Conservation (phyloP, 2,888 invertebrate genomes). For the Tinea pellionella region DNA sequence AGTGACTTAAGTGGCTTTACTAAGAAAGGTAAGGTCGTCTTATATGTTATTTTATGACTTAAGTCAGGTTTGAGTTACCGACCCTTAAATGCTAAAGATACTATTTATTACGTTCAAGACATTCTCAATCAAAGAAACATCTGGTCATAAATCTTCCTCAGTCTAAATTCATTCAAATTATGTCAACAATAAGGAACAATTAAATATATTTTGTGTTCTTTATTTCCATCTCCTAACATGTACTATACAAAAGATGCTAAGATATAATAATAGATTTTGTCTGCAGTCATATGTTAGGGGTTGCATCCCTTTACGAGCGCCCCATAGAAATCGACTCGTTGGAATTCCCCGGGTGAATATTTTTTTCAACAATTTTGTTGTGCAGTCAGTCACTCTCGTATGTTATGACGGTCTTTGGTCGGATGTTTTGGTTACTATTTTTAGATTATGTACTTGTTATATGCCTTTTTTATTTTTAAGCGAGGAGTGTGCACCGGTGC, state of each 20-base stretch:
- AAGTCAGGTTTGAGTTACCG: no score
- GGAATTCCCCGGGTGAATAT: slow-evolving; percentile 55
- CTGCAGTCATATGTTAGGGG: slow-evolving; percentile 19
- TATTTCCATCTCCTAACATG: slow-evolving; percentile 29
- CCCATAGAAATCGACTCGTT: slow-evolving; percentile 19
- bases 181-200: slow-evolving; percentile 43
- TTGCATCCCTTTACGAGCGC: background rate
- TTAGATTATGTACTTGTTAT: no score
- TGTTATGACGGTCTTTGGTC: background rate
- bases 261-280: slow-evolving; percentile 41
- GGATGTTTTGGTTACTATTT: background rate
- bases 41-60: no score
- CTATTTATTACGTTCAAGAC: background rate
- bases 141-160: background rate
- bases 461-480: no score
- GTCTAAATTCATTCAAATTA: slow-evolving; percentile 33
- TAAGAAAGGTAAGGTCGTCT: no score
- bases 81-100: no score
- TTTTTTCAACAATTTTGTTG: slow-evolving; percentile 25
- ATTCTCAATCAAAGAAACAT: background rate
- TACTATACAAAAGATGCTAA: slow-evolving; percentile 39
- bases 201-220: slow-evolving; percentile 41
- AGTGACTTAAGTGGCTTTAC: no score
- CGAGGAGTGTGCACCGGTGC: no score
- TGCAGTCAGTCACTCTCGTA: background rate